These are phyloP conservation scores for Syrmaticus mikado DNA, from an alignment of 2,113 vertebrate species.

Conservation along the genomic window DNA sequence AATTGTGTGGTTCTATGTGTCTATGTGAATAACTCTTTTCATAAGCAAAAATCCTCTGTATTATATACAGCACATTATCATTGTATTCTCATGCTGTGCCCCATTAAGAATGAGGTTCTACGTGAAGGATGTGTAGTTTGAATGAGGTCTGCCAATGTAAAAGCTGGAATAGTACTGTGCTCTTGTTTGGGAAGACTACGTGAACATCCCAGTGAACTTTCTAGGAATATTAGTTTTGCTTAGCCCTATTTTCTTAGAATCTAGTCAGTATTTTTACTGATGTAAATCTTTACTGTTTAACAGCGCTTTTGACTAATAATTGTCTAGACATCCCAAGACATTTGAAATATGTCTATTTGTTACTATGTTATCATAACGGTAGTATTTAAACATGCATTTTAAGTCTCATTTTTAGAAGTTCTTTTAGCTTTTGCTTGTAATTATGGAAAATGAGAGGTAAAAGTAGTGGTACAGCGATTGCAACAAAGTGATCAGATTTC, in stretches of 20 bases:
- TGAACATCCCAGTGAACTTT: not conserved
- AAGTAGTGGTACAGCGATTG: not conserved
- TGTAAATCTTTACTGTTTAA: constrained; percentile 1
- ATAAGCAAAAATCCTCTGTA: not conserved
- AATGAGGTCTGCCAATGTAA: not conserved
- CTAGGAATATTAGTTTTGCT: constrained; percentile 7
- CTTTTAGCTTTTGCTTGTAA: constrained; percentile 6
- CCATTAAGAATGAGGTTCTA: not conserved
- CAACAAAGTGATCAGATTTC: constrained; percentile 12
- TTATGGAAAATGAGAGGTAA: constrained; percentile 3
- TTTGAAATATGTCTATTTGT: constrained; percentile 14
- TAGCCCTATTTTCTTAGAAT: not conserved
- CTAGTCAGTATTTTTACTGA: not conserved
- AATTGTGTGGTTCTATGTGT: not conserved
- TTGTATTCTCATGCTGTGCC: not conserved
- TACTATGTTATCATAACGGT: not conserved
- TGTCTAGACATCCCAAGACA: not conserved
- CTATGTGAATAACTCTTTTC: not conserved
- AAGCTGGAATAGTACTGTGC: not conserved
- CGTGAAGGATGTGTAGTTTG: not conserved
- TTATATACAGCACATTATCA: constrained; percentile 7
- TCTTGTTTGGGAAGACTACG: not conserved
- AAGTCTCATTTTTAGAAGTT: not conserved
- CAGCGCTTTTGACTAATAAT: not conserved
- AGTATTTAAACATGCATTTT: not conserved